Percentiles rank a stretch among this genome's conserved stretches.
phyloP scores from a whole-genome alignment of 1,140 invertebrate genomes.

The Brachionus paranguensis region DNA sequence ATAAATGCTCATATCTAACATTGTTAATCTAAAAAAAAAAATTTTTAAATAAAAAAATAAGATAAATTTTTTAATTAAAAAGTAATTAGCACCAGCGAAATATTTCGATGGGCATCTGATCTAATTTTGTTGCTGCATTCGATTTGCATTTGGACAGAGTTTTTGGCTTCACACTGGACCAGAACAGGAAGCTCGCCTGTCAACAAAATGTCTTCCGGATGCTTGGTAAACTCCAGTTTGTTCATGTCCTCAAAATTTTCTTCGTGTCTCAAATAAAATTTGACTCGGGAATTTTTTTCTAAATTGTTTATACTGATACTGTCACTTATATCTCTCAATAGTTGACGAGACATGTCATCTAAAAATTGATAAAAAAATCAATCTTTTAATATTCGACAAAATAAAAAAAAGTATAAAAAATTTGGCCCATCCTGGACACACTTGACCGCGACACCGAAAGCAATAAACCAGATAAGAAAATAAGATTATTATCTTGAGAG shows the following conservation, averaged over 20 bases:
- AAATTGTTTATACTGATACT: not conserved
- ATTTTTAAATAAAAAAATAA: not conserved
- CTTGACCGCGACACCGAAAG: not conserved
- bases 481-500: not conserved
- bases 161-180: not conserved
- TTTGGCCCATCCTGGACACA: not conserved
- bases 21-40: not conserved
- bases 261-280: constrained; percentile 1
- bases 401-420: not conserved
- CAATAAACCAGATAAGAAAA: not conserved
- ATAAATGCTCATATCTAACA: not conserved
- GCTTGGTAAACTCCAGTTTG: constrained; percentile 2
- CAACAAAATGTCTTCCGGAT: not conserved
- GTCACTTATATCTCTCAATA: not conserved
- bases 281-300: constrained; percentile 1
- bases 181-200: constrained; percentile 24
- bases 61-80: not conserved
- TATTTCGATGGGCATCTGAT: not conserved
- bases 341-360: not conserved
- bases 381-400: not conserved
- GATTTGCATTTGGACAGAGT: not conserved
- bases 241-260: not conserved
- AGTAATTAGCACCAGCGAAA: not conserved
- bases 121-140: constrained; percentile 5
- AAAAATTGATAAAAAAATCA: constrained; percentile 19